A percentile compares a stretch with the other conserved stretches of the same genome.
These are phyloP conservation scores for Kryptopterus vitreolus DNA, from an alignment of 2,797 vertebrate genomes.

Conservation along the genomic window DNA sequence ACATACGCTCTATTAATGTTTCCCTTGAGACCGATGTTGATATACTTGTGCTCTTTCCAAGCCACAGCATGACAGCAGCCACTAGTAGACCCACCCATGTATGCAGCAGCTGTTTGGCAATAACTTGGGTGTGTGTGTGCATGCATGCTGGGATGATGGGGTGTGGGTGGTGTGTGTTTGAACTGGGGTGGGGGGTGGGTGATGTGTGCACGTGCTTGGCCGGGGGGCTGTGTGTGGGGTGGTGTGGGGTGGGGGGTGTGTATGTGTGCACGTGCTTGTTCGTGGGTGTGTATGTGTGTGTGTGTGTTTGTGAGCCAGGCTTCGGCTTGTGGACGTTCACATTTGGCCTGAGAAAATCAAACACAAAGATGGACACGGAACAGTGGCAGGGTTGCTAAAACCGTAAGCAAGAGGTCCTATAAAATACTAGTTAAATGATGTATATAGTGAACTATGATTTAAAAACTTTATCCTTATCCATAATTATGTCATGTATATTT, in stretches of 20 bases:
- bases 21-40: conserved; percentile 6
- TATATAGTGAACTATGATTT: conserved; percentile 40
- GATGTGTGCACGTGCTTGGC: no score
- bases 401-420: not conserved
- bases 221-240: conserved; percentile 2
- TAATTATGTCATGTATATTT: no score
- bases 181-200: not conserved
- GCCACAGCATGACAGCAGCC: conserved; percentile 8
- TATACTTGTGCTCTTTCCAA: conserved; percentile 3
- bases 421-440: not conserved
- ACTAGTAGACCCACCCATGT: conserved; percentile 33
- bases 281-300: conserved; percentile 14
- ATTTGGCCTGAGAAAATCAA: not conserved
- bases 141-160: not conserved
- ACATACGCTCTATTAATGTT: conserved; percentile 1
- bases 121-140: conserved; percentile 14
- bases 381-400: not conserved
- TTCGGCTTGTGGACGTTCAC: not conserved
- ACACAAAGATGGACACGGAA: not conserved
- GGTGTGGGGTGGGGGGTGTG: not conserved
- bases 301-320: no score
- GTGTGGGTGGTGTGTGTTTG: not conserved
- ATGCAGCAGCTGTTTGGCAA: conserved; percentile 49
- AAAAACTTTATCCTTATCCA: not conserved
- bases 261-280: no score